Percentiles rank a stretch among this genome's conserved stretches.
These are phyloP conservation scores for Aplidium turbinatum DNA, from an alignment of 23 tunicate genomes.

Conservation along the genomic window DNA sequence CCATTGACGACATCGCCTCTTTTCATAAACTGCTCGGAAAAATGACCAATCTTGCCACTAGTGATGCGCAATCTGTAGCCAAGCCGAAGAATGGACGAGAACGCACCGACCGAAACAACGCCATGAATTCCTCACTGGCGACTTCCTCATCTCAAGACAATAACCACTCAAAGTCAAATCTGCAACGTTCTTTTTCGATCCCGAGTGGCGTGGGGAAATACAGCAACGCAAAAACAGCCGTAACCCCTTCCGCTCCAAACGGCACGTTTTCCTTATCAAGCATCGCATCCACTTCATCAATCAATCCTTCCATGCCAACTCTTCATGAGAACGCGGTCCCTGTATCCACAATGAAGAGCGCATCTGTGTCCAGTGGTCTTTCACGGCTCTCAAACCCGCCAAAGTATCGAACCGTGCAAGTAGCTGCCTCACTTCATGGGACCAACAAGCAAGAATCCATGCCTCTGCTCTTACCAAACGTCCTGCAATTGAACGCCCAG, in stretches of 20 bases:
- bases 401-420: conserved; percentile 1
- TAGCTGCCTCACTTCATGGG: conserved; percentile 38
- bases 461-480: conserved; percentile 39
- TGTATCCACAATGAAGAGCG: conserved; percentile 16
- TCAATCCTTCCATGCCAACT: conserved; percentile 17
- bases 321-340: conserved; percentile 17
- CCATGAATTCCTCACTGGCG: background rate
- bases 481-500: conserved; percentile 4
- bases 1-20: conserved; percentile 5
- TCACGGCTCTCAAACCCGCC: background rate
- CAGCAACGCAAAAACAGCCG: too few species aligned
- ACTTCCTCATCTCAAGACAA: background rate
- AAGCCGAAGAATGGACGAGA: background rate
- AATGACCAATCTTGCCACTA: background rate
- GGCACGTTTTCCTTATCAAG: background rate
- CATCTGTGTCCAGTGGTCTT: conserved; percentile 43
- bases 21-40: conserved; percentile 18
- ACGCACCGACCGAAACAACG: background rate
- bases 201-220: background rate
- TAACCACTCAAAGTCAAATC: background rate
- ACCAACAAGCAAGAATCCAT: conserved; percentile 6
- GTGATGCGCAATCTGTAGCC: background rate
- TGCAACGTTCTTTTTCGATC: conserved; percentile 18
- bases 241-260: too few species aligned
- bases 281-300: background rate